Conservation (phyloP, 2,888 invertebrate species). For the Parasteatoda lunata region DNA sequence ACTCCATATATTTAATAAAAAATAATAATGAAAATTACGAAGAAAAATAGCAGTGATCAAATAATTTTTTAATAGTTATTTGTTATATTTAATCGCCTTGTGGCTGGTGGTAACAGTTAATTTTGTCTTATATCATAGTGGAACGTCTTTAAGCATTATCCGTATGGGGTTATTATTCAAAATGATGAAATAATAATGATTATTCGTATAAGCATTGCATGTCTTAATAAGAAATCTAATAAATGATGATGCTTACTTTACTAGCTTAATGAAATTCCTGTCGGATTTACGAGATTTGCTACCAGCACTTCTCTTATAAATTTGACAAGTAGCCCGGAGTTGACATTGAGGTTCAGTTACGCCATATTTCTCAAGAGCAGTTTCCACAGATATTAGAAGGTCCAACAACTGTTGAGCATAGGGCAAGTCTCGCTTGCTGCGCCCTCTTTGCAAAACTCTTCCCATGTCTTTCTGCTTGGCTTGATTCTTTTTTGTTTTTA, state of each 20-base stretch:
- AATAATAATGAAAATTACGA: too few species aligned
- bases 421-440: slow-evolving; percentile 35
- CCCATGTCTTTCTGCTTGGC: slow-evolving; percentile 26
- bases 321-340: slow-evolving; percentile 68
- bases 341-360: slow-evolving; percentile 69
- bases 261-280: slow-evolving; percentile 55
- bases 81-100: too few species aligned
- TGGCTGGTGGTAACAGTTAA: too few species aligned
- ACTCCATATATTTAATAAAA: too few species aligned
- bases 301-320: slow-evolving; percentile 49
- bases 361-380: slow-evolving; percentile 60
- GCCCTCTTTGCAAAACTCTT: slow-evolving; percentile 14
- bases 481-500: slow-evolving; percentile 13
- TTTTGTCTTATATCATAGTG: too few species aligned
- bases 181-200: too few species aligned
- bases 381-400: slow-evolving; percentile 46
- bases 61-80: too few species aligned
- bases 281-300: neutral
- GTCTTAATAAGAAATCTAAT: too few species aligned
- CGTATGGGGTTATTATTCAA: too few species aligned
- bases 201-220: too few species aligned
- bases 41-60: too few species aligned
- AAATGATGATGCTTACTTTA: slow-evolving; percentile 18
- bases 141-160: too few species aligned
- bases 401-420: slow-evolving; percentile 48